phyloP scores from a whole-genome alignment of 2,797 vertebrate species.

The Scarus forsteni region DNA sequence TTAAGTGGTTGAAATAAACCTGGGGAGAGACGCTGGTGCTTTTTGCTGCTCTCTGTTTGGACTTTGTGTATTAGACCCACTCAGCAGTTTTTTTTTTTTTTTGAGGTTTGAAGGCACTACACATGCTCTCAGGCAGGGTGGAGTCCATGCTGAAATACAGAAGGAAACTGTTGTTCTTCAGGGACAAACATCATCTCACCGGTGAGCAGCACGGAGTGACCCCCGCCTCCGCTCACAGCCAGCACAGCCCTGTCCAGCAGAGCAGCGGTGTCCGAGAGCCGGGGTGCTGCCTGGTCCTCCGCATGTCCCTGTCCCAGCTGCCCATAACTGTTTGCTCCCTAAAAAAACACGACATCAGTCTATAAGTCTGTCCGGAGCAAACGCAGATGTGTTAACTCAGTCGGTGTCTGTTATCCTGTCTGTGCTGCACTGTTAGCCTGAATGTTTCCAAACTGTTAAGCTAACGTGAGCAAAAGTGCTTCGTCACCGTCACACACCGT shows the following conservation, averaged over 20 bases:
- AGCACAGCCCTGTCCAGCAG: slow-evolving; percentile 59
- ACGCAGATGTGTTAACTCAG: rapidly evolving
- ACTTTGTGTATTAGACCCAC: too few species aligned
- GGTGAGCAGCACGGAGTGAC: slow-evolving; percentile 88
- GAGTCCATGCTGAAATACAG: neutral
- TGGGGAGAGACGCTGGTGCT: too few species aligned
- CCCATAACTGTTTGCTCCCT: slow-evolving; percentile 96
- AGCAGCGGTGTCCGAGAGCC: slow-evolving; percentile 67
- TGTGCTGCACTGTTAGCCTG: neutral
- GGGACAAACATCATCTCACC: slow-evolving; percentile 73
- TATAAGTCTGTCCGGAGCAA: neutral
- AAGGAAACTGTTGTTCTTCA: neutral
- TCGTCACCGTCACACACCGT: neutral
- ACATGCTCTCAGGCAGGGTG: neutral
- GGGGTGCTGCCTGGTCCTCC: slow-evolving; percentile 86
- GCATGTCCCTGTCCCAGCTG: slow-evolving; percentile 91
- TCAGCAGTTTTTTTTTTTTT: too few species aligned
- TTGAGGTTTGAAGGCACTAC: too few species aligned
- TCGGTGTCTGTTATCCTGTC: neutral
- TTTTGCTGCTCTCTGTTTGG: too few species aligned
- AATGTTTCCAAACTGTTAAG: slow-evolving; percentile 5
- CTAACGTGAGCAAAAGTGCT: slow-evolving; percentile 41
- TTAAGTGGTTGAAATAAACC: too few species aligned
- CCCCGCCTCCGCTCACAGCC: slow-evolving; percentile 89
- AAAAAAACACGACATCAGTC: slow-evolving; percentile 2